These are phyloP conservation scores for Furcula furcula DNA, from an alignment of 2,888 invertebrate genomes.

Conservation along the genomic window DNA sequence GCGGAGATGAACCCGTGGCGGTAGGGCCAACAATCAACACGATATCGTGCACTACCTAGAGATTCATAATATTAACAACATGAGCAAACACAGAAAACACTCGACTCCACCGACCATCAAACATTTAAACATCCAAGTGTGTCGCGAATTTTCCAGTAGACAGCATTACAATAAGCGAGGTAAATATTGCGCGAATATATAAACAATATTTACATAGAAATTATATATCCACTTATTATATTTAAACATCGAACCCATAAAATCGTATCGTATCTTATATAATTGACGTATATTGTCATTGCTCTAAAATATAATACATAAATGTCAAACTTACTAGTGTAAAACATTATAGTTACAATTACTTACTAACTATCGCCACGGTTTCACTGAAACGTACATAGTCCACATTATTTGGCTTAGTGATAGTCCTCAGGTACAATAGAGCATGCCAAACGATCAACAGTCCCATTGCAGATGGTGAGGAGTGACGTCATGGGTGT, in stretches of 20 bases:
- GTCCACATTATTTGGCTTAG: constrained; percentile 55
- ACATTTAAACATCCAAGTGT: constrained; percentile 32
- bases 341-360: constrained; percentile 37
- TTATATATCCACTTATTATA: constrained; percentile 27
- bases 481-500: constrained; percentile 4
- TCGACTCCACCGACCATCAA: constrained; percentile 27
- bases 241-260: constrained; percentile 43
- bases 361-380: constrained; percentile 56
- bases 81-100: constrained; percentile 45
- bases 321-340: constrained; percentile 42
- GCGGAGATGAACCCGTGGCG: constrained; percentile 57
- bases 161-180: constrained; percentile 28
- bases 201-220: constrained; percentile 46
- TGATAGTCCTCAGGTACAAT: constrained; percentile 64
- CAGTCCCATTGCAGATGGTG: constrained; percentile 15
- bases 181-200: constrained; percentile 31
- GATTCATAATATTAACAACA: constrained; percentile 60
- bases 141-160: constrained; percentile 16
- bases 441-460: constrained; percentile 59
- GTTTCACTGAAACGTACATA: constrained; percentile 44
- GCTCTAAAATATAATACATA: constrained; percentile 51
- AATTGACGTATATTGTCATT: constrained; percentile 74
- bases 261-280: constrained; percentile 60
- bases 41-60: constrained; percentile 49
- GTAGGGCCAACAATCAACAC: constrained; percentile 40